Evolutionary conservation across 2,888 invertebrate genomes (phyloP), one percentile per base, ranked within the genome.

Genomic region (Dusona sp.): DNA sequence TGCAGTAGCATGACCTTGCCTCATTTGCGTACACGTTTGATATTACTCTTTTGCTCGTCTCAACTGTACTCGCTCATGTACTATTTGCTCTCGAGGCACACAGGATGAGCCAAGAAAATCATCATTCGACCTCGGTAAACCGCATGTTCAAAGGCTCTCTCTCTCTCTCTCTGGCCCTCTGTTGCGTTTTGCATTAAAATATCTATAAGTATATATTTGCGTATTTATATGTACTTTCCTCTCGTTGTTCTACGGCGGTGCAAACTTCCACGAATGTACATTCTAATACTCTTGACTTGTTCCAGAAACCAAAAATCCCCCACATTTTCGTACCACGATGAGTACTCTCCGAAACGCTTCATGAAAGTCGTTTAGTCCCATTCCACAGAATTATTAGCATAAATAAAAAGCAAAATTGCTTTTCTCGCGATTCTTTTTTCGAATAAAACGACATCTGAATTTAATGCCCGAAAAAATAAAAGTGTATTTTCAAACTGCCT

Each of bases 71-170:
- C 16, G 48, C 70, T 61, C 74, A 36, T 72, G 42, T 57, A 36
- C 68, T 42, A 42, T 42, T 73, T 78, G 45, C 54, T n/a, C 85
- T 68, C 42, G 36, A 8, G 29, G n/a, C 48, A 68, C 61, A 48
- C 25, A 68, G 74, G 65, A 82, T 64, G 54, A 78, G 74, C 57
- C 57, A 33, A 48, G 82, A 61, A 82, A 82, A 85, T 85, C 82
- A 75, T 67, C 68, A 70, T 82, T 75, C 64, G 68, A 78, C 65
- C 74, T 38, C 22, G 74, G 74, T 68, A 78, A 65, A 78, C 48
- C 84, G 57, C 81, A 64, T 36, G 68, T 82, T 79, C 82, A 82
- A 61, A 68, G 29, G 57, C 70, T 82, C 74, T 67, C 16, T n/a
- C 48, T 22, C 64, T 64, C 45, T 77, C 68, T 25, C 42, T 38